phyloP scores from a whole-genome alignment of 92 coral and sea anemone species.

The Phymanthus crucifer region DNA sequence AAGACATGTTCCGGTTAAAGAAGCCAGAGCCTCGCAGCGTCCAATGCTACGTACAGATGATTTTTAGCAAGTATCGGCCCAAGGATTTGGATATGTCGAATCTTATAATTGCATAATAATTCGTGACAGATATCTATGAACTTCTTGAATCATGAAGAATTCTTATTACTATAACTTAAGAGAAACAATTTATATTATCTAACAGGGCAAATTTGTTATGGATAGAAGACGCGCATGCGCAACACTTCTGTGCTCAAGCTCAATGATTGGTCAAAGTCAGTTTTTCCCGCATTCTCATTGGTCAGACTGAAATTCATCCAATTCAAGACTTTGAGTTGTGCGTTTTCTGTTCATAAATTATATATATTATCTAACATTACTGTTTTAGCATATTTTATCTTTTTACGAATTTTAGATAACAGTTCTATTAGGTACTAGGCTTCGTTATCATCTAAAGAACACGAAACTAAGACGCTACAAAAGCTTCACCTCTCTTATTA shows the following conservation, averaged over 20 bases:
- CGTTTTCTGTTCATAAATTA: too few relatives aligned
- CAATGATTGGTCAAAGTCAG: too few relatives aligned
- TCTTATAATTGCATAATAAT: constrained; percentile 78
- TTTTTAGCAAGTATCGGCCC: constrained; percentile 97
- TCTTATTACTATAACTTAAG: background rate
- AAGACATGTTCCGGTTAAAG: constrained; percentile 94
- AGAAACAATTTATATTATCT: constrained; percentile 5
- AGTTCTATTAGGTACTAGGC: background rate
- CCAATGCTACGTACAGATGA: constrained; percentile 98
- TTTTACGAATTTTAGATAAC: background rate
- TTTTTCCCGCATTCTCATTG: too few relatives aligned
- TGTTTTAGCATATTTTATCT: background rate
- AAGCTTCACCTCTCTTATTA: too few relatives aligned
- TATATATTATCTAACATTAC: too few relatives aligned
- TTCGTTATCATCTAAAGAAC: too few relatives aligned
- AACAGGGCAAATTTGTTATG: background rate
- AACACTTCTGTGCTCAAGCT: too few relatives aligned
- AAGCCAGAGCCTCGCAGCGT: constrained; percentile 99
- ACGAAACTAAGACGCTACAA: too few relatives aligned
- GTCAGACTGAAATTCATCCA: too few relatives aligned
- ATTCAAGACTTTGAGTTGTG: too few relatives aligned
- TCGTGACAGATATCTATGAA: background rate
- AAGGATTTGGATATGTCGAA: constrained; percentile 96
- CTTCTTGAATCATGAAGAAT: background rate
- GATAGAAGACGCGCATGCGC: background rate